Evolutionary conservation across 37 sponge, comb jelly and placozoan species (phyloP).

Genomic region (Beroe forskalii): DNA sequence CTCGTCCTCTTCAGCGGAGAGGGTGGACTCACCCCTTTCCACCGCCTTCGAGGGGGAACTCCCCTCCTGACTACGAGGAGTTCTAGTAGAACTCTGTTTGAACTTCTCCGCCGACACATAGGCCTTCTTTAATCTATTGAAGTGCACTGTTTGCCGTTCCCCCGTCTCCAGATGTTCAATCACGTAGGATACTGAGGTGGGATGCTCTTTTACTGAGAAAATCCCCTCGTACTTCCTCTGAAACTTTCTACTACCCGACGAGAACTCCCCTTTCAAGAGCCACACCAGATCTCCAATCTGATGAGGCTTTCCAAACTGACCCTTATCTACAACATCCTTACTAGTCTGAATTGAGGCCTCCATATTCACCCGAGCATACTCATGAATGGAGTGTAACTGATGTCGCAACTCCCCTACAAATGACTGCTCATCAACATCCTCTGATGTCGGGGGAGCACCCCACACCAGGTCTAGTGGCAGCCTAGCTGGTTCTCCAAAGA

Average conservation of each 20-base stretch:
- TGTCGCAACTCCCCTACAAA: background rate
- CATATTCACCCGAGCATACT: conserved; percentile 16
- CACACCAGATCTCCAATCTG: background rate
- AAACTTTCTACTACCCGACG: background rate
- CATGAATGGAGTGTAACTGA: background rate
- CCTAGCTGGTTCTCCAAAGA: background rate
- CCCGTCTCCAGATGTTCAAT: background rate
- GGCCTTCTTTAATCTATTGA: background rate
- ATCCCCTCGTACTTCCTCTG: conserved; percentile 25
- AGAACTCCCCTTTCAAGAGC: background rate
- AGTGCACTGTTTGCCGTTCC: background rate
- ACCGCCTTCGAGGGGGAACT: too few relatives aligned
- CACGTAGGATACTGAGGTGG: background rate
- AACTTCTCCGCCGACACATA: too few relatives aligned
- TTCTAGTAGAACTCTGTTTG: too few relatives aligned
- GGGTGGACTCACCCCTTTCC: too few relatives aligned
- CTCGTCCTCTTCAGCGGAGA: too few relatives aligned
- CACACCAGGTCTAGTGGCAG: background rate
- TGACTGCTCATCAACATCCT: background rate
- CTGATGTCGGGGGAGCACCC: background rate
- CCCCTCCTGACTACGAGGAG: too few relatives aligned
- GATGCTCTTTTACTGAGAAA: background rate
- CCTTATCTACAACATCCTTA: background rate
- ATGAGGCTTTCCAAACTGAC: background rate
- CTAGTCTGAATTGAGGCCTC: background rate